These are phyloP conservation scores for Dicranocentrus wangi DNA, from an alignment of 2,888 invertebrate genomes.

Conservation along the genomic window DNA sequence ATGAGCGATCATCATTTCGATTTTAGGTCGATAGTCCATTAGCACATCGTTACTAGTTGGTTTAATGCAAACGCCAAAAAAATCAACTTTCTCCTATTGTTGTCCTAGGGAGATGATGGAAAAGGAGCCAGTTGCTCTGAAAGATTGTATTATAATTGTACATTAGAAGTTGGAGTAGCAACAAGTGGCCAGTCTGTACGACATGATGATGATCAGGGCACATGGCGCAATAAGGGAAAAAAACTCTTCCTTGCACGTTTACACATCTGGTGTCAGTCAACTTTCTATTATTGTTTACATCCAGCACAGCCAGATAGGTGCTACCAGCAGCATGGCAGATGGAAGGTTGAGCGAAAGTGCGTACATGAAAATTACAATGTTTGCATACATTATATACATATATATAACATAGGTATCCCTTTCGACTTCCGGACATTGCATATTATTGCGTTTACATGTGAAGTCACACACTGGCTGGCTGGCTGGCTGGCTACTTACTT, in stretches of 20 bases:
- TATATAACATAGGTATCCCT: too few relatives aligned
- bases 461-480: too few relatives aligned
- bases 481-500: too few relatives aligned
- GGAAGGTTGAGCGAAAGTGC: too few relatives aligned
- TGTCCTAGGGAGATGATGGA: conserved; percentile 62
- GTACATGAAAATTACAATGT: too few relatives aligned
- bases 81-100: conserved; percentile 64
- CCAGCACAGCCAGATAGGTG: too few relatives aligned
- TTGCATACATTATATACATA: too few relatives aligned
- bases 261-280: conserved; percentile 16
- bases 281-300: conserved; percentile 43
- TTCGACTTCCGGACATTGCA: background rate
- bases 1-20: conserved; percentile 58
- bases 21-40: conserved; percentile 65
- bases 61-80: conserved; percentile 30
- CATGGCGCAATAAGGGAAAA: conserved; percentile 6
- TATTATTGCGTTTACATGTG: too few relatives aligned
- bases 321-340: too few relatives aligned
- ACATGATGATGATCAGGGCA: too few relatives aligned
- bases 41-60: conserved; percentile 49
- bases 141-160: background rate
- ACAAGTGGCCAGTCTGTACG: conserved; percentile 1
- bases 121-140: conserved; percentile 45
- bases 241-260: background rate
- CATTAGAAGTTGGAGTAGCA: too few relatives aligned